Conservation (phyloP, 2,888 invertebrate species). For the Erebia epiphron region DNA sequence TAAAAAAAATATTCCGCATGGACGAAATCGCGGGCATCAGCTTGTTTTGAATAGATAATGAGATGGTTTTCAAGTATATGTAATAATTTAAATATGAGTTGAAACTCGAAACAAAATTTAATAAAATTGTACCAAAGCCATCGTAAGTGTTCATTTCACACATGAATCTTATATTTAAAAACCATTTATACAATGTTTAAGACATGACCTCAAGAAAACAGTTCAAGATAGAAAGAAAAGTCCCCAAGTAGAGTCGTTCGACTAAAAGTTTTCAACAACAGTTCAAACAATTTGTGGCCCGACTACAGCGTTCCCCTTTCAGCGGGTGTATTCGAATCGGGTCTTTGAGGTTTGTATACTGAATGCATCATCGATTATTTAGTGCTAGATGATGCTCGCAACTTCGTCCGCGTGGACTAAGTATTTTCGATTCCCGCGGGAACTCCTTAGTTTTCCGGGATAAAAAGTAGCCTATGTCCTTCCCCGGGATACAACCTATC, state of each 20-base stretch:
- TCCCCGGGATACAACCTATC: too few relatives aligned
- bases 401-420: too few relatives aligned
- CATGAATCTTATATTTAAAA: conserved; percentile 42
- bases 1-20: too few relatives aligned
- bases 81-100: neutral
- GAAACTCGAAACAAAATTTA: conserved; percentile 1
- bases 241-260: conserved; percentile 61
- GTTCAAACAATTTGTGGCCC: conserved; percentile 78
- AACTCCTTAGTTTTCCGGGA: too few relatives aligned
- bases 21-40: too few relatives aligned
- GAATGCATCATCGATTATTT: conserved; percentile 59
- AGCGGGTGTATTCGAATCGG: conserved; percentile 50
- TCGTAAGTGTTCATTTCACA: conserved; percentile 4
- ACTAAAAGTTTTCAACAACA: conserved; percentile 80
- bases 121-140: conserved; percentile 7
- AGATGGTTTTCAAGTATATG: too few relatives aligned
- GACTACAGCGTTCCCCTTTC: conserved; percentile 77
- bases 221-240: conserved; percentile 58
- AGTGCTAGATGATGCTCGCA: conserved; percentile 22
- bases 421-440: too few relatives aligned
- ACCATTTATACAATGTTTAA: conserved; percentile 68
- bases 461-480: too few relatives aligned
- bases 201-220: conserved; percentile 55
- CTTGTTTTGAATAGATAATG: too few relatives aligned
- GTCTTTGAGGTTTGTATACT: conserved; percentile 52